phyloP scores from a whole-genome alignment of 2,888 invertebrate species.

The Priocnemis perturbator region DNA sequence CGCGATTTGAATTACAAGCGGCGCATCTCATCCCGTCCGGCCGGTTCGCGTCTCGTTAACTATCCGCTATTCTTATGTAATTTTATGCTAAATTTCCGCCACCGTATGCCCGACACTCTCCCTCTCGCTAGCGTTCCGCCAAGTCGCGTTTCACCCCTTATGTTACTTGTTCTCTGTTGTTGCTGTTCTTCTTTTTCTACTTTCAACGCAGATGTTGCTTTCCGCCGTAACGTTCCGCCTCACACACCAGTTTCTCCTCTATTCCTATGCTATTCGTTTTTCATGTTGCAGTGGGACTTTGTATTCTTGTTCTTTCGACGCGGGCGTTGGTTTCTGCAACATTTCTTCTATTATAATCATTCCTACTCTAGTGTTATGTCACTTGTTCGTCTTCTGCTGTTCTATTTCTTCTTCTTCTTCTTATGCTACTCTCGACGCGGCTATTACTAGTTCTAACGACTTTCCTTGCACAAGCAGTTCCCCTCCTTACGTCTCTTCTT shows the following conservation, averaged over 20 bases:
- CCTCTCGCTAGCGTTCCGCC: background rate
- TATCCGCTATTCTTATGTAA: constrained; percentile 65
- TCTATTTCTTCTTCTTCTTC: too few species aligned
- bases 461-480: background rate
- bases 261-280: too few species aligned
- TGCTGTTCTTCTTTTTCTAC: constrained; percentile 7
- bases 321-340: too few species aligned
- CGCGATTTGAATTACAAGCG: constrained; percentile 73
- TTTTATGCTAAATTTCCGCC: constrained; percentile 65
- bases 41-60: constrained; percentile 65
- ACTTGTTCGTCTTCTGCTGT: too few species aligned
- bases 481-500: background rate
- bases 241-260: too few species aligned
- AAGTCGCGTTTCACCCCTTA: background rate
- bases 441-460: too few species aligned
- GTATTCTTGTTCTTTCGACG: too few species aligned
- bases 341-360: too few species aligned
- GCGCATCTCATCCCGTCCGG: constrained; percentile 60
- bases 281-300: too few species aligned
- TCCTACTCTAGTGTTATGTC: too few species aligned
- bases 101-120: constrained; percentile 11
- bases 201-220: background rate
- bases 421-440: too few species aligned
- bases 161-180: background rate
- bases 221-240: too few species aligned